Conservation (phyloP, 1,140 invertebrate genomes). For the Tetragnatha versicolor region DNA sequence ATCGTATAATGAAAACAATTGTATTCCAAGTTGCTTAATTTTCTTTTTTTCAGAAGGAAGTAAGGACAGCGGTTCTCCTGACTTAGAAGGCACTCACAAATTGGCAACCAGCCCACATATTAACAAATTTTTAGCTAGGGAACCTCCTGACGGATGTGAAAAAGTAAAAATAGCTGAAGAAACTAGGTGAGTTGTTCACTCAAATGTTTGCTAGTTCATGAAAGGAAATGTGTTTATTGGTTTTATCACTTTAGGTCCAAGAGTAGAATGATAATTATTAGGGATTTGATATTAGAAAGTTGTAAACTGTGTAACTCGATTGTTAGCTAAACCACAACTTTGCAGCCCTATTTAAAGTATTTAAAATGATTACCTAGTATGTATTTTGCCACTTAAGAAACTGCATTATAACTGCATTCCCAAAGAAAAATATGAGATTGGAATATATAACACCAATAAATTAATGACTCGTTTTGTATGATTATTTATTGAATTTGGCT, state of each 20-base stretch:
- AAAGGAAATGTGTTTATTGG: not conserved
- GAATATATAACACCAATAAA: too few relatives aligned
- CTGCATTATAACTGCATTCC: too few relatives aligned
- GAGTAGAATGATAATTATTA: too few relatives aligned
- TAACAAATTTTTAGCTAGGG: constrained; percentile 81
- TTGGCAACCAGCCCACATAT: constrained; percentile 80
- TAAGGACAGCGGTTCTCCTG: constrained; percentile 56
- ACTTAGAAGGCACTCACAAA: constrained; percentile 59
- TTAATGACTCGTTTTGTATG: too few relatives aligned
- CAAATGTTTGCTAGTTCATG: not conserved
- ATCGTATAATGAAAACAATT: not conserved
- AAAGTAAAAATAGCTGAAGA: constrained; percentile 75
- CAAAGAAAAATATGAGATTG: too few relatives aligned
- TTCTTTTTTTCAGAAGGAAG: constrained; percentile 40
- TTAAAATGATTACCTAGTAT: too few relatives aligned
- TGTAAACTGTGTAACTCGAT: not conserved
- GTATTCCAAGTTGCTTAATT: not conserved
- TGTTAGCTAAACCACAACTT: too few relatives aligned
- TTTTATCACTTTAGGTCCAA: too few relatives aligned
- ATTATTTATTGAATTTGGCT: too few relatives aligned
- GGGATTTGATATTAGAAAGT: too few relatives aligned
- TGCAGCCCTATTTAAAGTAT: too few relatives aligned
- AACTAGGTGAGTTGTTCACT: constrained; percentile 66
- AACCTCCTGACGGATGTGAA: constrained; percentile 88
- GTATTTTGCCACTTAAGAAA: too few relatives aligned